Evolutionary conservation across 2,113 vertebrate species (phyloP), one percentile per base, ranked within the genome.

Genomic region (Protobothrops flavoviridis): DNA sequence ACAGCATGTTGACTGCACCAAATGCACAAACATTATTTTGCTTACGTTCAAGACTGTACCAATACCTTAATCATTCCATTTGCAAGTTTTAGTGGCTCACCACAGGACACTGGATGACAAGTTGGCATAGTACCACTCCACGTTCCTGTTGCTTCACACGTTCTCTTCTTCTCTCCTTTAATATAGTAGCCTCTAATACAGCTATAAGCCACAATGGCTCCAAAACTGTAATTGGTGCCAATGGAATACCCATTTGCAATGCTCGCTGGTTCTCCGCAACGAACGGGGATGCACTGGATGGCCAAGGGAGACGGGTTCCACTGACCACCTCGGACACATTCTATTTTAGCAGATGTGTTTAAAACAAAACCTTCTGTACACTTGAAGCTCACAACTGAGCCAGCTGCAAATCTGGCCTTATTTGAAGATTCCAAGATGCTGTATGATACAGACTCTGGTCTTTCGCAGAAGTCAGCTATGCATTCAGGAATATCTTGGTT

Each of bases 351-450:
- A 0, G 98, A 99, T 11, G 98, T 98, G 96, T 99, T 99, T 81
- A 99, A 97, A 95, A 98, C 97, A 89, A 99, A 99, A 26, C 99
- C 99, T 95, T 99, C 99, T 96, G 98, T 98, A 94, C 99, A 99
- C 95, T 99, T 99, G 97, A 99, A 99, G 96, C 97, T 99, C 92
- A 99, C 99, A 0, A 98, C 93, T 0, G 98, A 98, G 94, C 99
- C 98, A 94, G 98, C 98, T 59, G 97, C 94, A 93, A 99, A 99
- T 94, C 98, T 99, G 43, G 98, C 98, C 97, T 99, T 99, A 96
- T 98, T 98, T 91, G 98, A 93, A 0, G 99, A 98, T 96, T 99
- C 99, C 95, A 99, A 97, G 95, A 99, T 99, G 17, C 98, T 97
- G 55, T 99, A 98, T 5, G 98, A 97, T 21, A 98, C 97, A 0